A percentile compares a stretch with the other conserved stretches of the same genome.
These are phyloP conservation scores for Nylanderia fulva DNA, from an alignment of 1,140 invertebrate species.

Conservation along the genomic window DNA sequence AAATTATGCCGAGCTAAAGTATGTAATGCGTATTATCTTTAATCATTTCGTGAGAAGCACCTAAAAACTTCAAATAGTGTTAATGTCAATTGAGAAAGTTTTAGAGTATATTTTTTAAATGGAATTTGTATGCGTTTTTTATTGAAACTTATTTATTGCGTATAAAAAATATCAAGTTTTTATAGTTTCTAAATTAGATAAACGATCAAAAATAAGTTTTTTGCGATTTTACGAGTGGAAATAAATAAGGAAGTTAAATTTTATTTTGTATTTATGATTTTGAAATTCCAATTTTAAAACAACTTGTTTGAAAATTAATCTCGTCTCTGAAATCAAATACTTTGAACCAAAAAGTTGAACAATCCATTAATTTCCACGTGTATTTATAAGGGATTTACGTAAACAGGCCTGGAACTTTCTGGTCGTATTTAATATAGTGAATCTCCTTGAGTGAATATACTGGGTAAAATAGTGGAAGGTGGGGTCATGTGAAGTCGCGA, in stretches of 20 bases:
- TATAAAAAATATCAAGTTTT: no score
- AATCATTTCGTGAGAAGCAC: conserved; percentile 26
- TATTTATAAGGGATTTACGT: background rate
- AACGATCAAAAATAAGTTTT: no score
- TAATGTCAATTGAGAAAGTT: background rate
- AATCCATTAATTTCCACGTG: background rate
- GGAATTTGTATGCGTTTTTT: no score
- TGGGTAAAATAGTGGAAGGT: conserved; percentile 36
- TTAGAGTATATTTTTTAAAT: no score
- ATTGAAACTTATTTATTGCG: no score
- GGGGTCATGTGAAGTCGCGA: conserved; percentile 78
- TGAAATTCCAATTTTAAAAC: background rate
- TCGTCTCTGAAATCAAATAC: background rate
- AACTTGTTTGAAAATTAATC: background rate
- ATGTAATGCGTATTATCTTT: conserved; percentile 13
- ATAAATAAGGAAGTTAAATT: background rate
- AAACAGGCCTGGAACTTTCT: background rate
- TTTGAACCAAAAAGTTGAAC: conserved; percentile 1
- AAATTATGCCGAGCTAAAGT: background rate
- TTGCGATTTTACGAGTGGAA: no score
- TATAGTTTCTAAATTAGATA: no score
- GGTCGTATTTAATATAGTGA: background rate
- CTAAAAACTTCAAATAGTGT: background rate
- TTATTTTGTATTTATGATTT: background rate
- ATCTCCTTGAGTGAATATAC: background rate